These are phyloP conservation scores for Cetoscarus ocellatus DNA, from an alignment of 2,797 vertebrate species.

Conservation along the genomic window DNA sequence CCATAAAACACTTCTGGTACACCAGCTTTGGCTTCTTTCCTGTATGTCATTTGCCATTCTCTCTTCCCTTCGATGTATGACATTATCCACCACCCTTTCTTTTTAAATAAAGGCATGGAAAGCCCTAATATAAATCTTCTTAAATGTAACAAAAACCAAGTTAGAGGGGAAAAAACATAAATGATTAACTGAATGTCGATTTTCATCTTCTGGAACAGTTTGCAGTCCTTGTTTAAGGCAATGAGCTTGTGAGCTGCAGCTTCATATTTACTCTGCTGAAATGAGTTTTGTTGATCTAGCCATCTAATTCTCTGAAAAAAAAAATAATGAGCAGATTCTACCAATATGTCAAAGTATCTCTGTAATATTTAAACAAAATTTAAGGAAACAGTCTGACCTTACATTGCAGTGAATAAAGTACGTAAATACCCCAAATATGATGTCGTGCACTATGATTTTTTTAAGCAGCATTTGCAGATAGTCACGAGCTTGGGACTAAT, in stretches of 20 bases:
- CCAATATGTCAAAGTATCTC: background rate
- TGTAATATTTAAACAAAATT: background rate
- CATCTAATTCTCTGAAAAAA: background rate
- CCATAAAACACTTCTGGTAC: too few species aligned
- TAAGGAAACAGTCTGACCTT: background rate
- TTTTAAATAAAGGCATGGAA: too few species aligned
- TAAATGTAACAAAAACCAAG: too few species aligned
- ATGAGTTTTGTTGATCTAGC: background rate
- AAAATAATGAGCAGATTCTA: background rate
- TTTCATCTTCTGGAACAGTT: background rate
- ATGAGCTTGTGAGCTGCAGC: background rate
- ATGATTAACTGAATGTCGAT: background rate
- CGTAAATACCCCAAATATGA: background rate
- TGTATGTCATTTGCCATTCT: too few species aligned
- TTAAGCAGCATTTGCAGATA: slow-evolving; percentile 3
- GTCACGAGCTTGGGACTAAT: slow-evolving; percentile 15
- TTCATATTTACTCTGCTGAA: background rate
- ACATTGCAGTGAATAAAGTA: background rate
- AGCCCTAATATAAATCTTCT: too few species aligned
- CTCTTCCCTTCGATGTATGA: too few species aligned
- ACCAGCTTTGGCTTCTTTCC: too few species aligned
- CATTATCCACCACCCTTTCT: too few species aligned
- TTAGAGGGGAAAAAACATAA: background rate
- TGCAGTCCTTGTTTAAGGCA: background rate
- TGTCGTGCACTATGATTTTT: background rate